These are phyloP conservation scores for Eugnorisma glareosa DNA, from an alignment of 2,888 invertebrate species.

Conservation along the genomic window DNA sequence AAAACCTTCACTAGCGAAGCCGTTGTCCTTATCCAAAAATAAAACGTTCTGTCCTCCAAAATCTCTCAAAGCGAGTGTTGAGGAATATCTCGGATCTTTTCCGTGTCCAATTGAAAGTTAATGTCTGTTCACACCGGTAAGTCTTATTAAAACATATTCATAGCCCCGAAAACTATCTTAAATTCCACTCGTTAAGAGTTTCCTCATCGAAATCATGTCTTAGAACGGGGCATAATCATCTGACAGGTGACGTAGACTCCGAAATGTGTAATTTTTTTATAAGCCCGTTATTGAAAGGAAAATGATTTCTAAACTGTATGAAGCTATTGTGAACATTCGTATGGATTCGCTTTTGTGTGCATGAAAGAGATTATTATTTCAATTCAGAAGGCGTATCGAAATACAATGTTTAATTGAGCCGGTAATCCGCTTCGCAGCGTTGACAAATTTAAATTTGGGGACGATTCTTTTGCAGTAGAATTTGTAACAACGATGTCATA, in stretches of 20 bases:
- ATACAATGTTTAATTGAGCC: conserved; percentile 36
- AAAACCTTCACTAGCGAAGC: conserved; percentile 28
- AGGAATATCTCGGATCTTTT: conserved; percentile 34
- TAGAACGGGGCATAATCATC: conserved; percentile 9
- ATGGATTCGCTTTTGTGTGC: conserved; percentile 32
- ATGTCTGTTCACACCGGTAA: conserved; percentile 16
- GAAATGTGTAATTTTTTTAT: background rate
- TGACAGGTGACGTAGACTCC: background rate
- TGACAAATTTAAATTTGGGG: conserved; percentile 9
- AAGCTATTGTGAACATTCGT: conserved; percentile 10
- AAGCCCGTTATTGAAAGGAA: conserved; percentile 8
- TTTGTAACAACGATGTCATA: conserved; percentile 2
- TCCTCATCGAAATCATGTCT: conserved; percentile 11
- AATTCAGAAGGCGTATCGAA: conserved; percentile 16
- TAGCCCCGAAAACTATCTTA: conserved; percentile 27
- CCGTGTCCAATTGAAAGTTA: conserved; percentile 36
- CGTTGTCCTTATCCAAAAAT: conserved; percentile 37
- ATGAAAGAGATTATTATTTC: conserved; percentile 23
- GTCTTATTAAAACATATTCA: conserved; percentile 41
- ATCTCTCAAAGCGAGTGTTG: conserved; percentile 12
- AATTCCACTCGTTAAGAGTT: conserved; percentile 10
- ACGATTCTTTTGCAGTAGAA: background rate
- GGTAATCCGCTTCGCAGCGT: conserved; percentile 21
- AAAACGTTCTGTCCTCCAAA: conserved; percentile 24
- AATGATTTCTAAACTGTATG: background rate